Conservation (phyloP, 2,888 invertebrate genomes). For the Caenorhabditis virilis region DNA sequence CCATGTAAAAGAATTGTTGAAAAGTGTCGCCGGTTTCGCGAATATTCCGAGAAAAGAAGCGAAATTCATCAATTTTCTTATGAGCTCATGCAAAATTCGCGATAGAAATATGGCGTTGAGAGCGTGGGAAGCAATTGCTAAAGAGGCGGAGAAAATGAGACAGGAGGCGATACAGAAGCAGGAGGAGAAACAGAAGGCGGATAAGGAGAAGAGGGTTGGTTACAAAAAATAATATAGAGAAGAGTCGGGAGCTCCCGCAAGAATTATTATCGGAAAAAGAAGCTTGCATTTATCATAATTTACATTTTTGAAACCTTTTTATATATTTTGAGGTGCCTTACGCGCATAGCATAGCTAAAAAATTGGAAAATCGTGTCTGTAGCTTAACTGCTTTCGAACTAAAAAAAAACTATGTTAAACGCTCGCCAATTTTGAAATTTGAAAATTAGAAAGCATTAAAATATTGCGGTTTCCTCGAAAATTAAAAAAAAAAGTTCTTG, state of each 20-base stretch:
- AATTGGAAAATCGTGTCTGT: no score
- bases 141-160: conserved; percentile 54
- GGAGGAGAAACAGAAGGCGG: conserved; percentile 31
- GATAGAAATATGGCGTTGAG: conserved; percentile 40
- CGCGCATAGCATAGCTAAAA: no score
- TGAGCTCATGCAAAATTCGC: conserved; percentile 48
- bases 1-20: conserved; percentile 52
- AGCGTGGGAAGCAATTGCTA: conserved; percentile 56
- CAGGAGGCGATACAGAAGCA: conserved; percentile 35
- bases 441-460: no score
- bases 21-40: conserved; percentile 48
- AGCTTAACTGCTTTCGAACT: no score
- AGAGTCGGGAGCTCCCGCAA: conserved; percentile 1
- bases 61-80: conserved; percentile 66
- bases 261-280: no score
- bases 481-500: no score
- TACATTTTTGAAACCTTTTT: not conserved
- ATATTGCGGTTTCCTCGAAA: no score
- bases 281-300: not conserved
- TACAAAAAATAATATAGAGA: no score
- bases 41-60: conserved; percentile 65
- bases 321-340: no score
- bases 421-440: no score
- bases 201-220: conserved; percentile 20
- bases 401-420: no score